Evolutionary conservation across 2,797 vertebrate species (phyloP).

Genomic region (Telmatherina bonti): DNA sequence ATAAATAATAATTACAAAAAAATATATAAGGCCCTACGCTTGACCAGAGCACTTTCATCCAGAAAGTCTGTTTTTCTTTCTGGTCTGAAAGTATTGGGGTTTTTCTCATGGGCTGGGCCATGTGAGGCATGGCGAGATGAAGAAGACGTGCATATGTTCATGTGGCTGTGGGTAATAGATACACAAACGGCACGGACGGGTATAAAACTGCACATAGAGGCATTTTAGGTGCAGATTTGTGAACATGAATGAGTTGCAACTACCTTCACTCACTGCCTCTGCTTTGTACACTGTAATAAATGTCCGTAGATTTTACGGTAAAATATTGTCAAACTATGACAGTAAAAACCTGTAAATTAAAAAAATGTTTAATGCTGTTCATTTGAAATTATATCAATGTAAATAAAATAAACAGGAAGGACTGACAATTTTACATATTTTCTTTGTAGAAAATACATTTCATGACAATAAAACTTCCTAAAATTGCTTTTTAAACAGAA

Average conservation of each 20-base stretch:
- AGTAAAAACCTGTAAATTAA: no score
- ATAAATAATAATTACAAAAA: conserved; percentile 87
- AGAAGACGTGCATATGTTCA: conserved; percentile 49
- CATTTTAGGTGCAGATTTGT: neutral
- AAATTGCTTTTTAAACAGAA: no score
- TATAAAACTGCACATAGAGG: neutral
- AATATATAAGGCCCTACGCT: conserved; percentile 76
- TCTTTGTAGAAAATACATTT: no score
- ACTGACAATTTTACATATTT: no score
- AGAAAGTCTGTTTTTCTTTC: conserved; percentile 83
- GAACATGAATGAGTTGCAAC: conserved; percentile 32
- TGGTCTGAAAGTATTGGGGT: conserved; percentile 77
- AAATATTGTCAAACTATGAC: no score
- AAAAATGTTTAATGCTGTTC: no score
- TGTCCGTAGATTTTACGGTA: no score
- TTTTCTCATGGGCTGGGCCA: conserved; percentile 74
- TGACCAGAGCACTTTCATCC: conserved; percentile 84
- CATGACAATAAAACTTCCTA: no score
- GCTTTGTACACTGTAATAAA: no score
- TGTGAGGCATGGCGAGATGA: conserved; percentile 70
- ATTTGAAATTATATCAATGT: no score
- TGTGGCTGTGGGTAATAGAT: conserved; percentile 3
- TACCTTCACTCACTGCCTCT: conserved; percentile 61
- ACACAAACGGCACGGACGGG: neutral
- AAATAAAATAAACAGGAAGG: no score